Base-by-base conservation (phyloP, 2,113 vertebrate species). In the Neofelis nebulosa region DNA sequence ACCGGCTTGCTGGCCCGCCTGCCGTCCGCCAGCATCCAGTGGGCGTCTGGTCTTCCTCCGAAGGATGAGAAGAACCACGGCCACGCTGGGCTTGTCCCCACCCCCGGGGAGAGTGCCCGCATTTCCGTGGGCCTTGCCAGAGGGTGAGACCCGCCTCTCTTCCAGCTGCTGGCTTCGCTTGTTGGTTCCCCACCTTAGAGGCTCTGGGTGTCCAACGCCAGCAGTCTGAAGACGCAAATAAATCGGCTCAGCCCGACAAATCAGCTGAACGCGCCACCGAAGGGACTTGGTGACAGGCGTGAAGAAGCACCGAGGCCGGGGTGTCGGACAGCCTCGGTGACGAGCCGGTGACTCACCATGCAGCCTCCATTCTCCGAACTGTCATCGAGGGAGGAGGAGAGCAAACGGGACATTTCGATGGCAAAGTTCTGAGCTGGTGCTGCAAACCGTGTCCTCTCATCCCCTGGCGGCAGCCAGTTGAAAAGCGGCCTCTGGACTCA, bases 331-430 rank as follows among this genome's bases (percentile, higher is more conserved):
- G 68, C 33, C 27, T 0, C 12, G 19, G 38, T 18, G 93, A 86
- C 13, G 73, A 96, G 97, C 82, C 61, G 5, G 0, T 78, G 0
- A 94, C 74, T 74, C 96, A 91, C 41, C 41, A 8, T 45, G 79
- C 86, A 66, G 87, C 71, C 91, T 69, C 87, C 63, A 14, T 10
- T 93, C 82, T 36, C 25, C 73, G 63, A 95, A 66, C 41, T 12
- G 3, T 73, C 55, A 89, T 31, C 83, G 55, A 52, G 11, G 2
- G 41, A 71, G 25, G 98, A 97, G 23, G 33, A 48, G 93, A 96
- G 86, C 76, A 98, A 95, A 84, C n/a, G 10, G 84, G 91, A 79
- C 7, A 11, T 92, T 96, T 16, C 74, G 93, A 95, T 81, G 94
- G 85, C 55, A 78, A 97, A 97, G 94, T 66, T 95, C 79, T 45